These are phyloP conservation scores for Chrysochloris asiatica DNA, from an alignment of 2,113 vertebrate genomes.

Conservation along the genomic window DNA sequence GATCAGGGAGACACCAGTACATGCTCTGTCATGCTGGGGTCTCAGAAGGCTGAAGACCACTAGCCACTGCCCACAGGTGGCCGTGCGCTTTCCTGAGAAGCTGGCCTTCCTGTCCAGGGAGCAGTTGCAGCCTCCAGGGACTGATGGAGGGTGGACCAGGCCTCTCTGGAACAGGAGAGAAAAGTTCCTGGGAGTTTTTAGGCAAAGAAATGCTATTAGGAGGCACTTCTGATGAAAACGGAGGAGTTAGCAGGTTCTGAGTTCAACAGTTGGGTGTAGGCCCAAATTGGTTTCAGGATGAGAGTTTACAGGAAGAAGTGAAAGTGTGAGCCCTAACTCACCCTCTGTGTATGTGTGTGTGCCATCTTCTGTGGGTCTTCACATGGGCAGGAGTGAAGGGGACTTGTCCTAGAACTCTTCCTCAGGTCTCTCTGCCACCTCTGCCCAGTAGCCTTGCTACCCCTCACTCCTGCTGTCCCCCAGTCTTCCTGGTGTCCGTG, in stretches of 20 bases:
- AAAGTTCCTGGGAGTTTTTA: not conserved
- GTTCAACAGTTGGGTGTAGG: not conserved
- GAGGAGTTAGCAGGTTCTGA: not conserved
- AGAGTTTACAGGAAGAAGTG: not conserved
- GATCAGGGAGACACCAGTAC: too few species aligned
- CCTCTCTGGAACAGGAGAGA: not conserved
- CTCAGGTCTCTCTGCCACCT: not conserved
- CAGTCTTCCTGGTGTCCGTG: not conserved
- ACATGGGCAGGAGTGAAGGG: rapidly evolving
- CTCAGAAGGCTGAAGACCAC: not conserved
- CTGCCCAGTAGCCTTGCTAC: not conserved
- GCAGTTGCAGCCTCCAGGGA: too few species aligned
- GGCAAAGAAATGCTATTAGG: not conserved
- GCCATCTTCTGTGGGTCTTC: too few species aligned
- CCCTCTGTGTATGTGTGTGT: too few species aligned
- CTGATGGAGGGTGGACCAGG: too few species aligned
- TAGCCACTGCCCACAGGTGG: not conserved
- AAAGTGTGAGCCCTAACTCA: not conserved
- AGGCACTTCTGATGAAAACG: not conserved
- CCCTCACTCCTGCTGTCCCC: not conserved
- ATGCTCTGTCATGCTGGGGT: too few species aligned
- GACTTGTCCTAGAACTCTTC: not conserved
- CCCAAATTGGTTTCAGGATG: not conserved
- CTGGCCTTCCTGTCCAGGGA: not conserved
- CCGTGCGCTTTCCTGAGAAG: not conserved